Evolutionary conservation across 1,140 invertebrate genomes (phyloP), one percentile per base, ranked within the genome.

Genomic region (Halictus rubicundus): DNA sequence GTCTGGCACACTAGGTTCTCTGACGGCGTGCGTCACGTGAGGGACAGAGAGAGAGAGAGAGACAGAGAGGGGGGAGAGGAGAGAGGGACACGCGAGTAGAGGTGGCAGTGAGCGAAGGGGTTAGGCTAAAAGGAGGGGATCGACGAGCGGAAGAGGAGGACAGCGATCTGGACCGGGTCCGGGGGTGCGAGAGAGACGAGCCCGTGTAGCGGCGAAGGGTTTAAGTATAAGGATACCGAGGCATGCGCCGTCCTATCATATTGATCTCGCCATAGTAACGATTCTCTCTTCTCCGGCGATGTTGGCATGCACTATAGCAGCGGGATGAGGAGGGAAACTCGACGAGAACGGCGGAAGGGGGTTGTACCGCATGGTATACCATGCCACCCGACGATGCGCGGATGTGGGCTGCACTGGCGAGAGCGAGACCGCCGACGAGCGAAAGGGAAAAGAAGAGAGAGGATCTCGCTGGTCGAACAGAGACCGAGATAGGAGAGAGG

Each of bases 221-320:
- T 87, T 80, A 87, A 85, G 87, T 84, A 88, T 88, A 87, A 83
- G 88, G 81, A 87, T 88, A 83, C 76, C 84, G 85, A 89, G 87
- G 90, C 91, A 91, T 92, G 91, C 91, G 91, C 91, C 70, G 83
- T 91, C 80, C 84, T 88, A 91, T 91, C 87, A 91, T 92, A 92
- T 92, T 92, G 91, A 92, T 92, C 91, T 92, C 89, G 90, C 90
- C 90, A 91, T 92, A 92, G 91, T 92, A 92, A 92, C 91, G 91
- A 92, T 92, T 92, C 91, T 91, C 90, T 92, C 91, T 91, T 91
- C 90, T 91, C 89, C 78, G 83, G 84, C 88, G 88, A 90, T 91
- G 89, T 89, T 88, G 90, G 90, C 90, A 91, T 89, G 88, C 90
- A 92, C 89, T 89, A 84, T 90, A 87, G 86, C 80, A 74, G 61